These are phyloP conservation scores for Prionailurus viverrinus DNA, from an alignment of 2,113 vertebrate species.

Conservation along the genomic window DNA sequence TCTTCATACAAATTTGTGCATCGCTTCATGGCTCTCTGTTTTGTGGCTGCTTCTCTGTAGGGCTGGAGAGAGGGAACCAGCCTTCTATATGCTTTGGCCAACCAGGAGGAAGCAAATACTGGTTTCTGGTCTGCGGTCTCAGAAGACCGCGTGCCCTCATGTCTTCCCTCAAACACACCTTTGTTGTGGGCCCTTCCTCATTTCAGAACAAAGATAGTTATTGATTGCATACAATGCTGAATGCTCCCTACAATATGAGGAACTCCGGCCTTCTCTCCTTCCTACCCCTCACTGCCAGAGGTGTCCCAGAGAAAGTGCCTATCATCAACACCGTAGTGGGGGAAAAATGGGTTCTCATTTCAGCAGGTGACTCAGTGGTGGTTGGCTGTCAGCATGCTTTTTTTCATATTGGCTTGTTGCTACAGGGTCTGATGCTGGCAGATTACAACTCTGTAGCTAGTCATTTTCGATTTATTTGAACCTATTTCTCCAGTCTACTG, in stretches of 20 bases:
- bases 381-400: conserved; percentile 69
- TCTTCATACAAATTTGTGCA: not conserved
- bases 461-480: conserved; percentile 94
- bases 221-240: not conserved
- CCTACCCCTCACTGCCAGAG: not conserved
- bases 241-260: not conserved
- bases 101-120: not conserved
- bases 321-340: not conserved
- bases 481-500: conserved; percentile 85
- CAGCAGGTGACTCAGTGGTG: conserved; percentile 66
- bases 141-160: not conserved
- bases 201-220: not conserved
- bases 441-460: conserved; percentile 92
- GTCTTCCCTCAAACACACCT: not conserved
- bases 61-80: not conserved
- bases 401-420: conserved; percentile 89
- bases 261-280: not conserved
- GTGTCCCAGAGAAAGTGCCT: not conserved
- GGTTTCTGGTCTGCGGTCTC: not conserved
- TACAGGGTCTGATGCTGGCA: conserved; percentile 90
- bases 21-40: not conserved
- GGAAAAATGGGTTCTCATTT: not conserved
- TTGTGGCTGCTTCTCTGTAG: conserved; percentile 52
- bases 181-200: not conserved
- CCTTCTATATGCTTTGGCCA: not conserved